Base-by-base conservation (phyloP, 2,113 vertebrate species). In the Onychostoma macrolepis region DNA sequence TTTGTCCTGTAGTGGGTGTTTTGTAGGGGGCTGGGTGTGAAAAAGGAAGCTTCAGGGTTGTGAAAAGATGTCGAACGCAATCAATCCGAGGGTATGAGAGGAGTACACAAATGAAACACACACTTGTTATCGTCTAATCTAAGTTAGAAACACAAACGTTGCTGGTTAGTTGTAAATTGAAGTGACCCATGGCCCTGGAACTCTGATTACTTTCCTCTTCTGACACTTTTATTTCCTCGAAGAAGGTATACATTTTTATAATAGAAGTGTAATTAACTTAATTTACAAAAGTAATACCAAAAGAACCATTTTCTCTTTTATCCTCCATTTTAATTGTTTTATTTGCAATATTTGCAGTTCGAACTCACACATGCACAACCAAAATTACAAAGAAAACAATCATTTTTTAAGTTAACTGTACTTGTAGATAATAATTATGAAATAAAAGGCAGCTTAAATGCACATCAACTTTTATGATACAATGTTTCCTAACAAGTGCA, bases 51-150 rank as follows among this genome's bases (percentile, higher is more conserved):
- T 86, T 58, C 33, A 6, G 50, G 63, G 30, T 67, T 43, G 82
- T 85, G 71, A 85, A 87, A 78, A 87, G 17, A 84, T 21, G 65
- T 72, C 84, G 61, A 83, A 83, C 13, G 6, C 76, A 80, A 77
- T 81, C 28, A 86, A 61, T 53, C 80, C 8, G 36, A 43, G 24
- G n/a, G 33, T 80, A 72, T 65, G 58, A 86, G 75, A 82, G 67
- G 83, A 74, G 45, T 36, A 53, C 81, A 80, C 45, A 48, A 61
- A 43, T 26, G 15, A 72, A 58, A 61, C 36, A 28, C 36, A 45
- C 13, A 28, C 36, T 48, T 83, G 9, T 28, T 63, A 38, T 38
- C 21, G 4, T 12, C 17, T 17, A n/a, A 74, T 74, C 15, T 45
- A 4, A 41, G 38, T 30, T 50, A 17, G n/a, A 48, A 33, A 19